These are phyloP conservation scores for Pelagia noctiluca DNA, from an alignment of 30 jellyfish, hydroid and myxozoan species.

Conservation along the genomic window DNA sequence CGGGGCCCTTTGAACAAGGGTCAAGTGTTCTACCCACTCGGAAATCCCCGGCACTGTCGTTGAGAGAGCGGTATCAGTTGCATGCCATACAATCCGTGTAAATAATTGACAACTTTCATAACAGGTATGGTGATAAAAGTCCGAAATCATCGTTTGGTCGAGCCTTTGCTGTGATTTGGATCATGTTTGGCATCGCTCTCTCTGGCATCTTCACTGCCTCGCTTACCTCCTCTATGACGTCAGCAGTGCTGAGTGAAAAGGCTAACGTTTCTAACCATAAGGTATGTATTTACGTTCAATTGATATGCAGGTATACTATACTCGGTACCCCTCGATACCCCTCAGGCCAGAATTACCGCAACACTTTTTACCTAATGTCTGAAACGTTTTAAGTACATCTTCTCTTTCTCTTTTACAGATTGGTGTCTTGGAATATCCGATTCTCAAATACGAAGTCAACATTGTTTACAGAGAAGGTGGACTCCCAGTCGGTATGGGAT, in stretches of 20 bases:
- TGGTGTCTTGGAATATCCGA: background rate
- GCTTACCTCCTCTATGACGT: slow-evolving; percentile 58
- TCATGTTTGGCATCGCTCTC: slow-evolving; percentile 47
- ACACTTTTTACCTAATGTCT: no score
- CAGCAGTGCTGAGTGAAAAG: slow-evolving; percentile 31
- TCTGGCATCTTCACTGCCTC: slow-evolving; percentile 60
- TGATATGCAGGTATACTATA: no score
- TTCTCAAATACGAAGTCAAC: background rate
- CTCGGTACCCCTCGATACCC: no score
- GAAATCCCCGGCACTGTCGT: no score
- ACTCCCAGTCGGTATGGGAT: background rate
- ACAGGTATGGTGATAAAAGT: slow-evolving; percentile 56
- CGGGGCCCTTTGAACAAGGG: no score
- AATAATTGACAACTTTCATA: background rate
- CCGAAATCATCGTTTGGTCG: slow-evolving; percentile 43
- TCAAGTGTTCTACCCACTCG: no score
- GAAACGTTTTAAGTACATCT: no score
- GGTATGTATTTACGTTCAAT: no score
- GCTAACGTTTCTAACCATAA: no score
- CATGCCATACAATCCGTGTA: no score
- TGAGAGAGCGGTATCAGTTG: no score
- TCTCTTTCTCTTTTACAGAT: background rate
- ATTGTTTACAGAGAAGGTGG: background rate
- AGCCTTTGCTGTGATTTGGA: slow-evolving; percentile 49
- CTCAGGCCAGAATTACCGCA: no score